Evolutionary conservation across 2,888 invertebrate species (phyloP), one percentile per base, ranked within the genome.

Genomic region (Caenorhabditis macrosperma): DNA sequence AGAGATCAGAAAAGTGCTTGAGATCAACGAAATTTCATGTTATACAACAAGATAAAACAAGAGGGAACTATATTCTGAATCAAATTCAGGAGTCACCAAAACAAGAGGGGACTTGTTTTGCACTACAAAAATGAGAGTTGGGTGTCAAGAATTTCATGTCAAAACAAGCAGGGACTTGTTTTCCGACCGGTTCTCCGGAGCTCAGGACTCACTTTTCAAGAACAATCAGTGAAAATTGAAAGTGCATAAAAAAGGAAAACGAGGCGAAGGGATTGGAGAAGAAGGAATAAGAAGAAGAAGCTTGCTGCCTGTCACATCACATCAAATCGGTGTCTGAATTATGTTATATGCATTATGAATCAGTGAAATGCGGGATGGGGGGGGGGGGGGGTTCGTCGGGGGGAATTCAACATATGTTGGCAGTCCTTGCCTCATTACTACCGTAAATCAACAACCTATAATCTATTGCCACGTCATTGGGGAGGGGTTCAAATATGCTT

Each of bases 381-480:
- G 26, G 52, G 46, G 68, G n/a, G n/a, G n/a, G n/a, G n/a, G n/a
- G n/a, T n/a, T n/a, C 38, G 12, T 3, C 3, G 10, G 12, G 22
- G 57, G 38, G 59, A 68, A 77, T 77, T 77, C 77, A 77, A 77
- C 77, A 77, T 77, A 77, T 77, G 77, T 69, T 77, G 67, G 77
- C 77, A 77, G 77, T 54, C 75, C 33, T 35, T 20, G 12, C 48
- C 74, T 64, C 74, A 64, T 64, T 64, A 74, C 64, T 74, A 74
- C 74, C 74, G 74, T 74, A 74, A 74, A 74, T 74, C 74, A 74
- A 74, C 26, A 64, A 64, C 44, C 46, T 61, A 71, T 72, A 72
- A 72, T 72, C 46, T 72, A 72, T 63, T 46, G 57, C 72, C 72
- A 63, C 72, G 63, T 72, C 54, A 63, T 72, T 46, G n/a, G 15